phyloP scores from a whole-genome alignment of 2,113 vertebrate species.

The Mionectes macconnelli region DNA sequence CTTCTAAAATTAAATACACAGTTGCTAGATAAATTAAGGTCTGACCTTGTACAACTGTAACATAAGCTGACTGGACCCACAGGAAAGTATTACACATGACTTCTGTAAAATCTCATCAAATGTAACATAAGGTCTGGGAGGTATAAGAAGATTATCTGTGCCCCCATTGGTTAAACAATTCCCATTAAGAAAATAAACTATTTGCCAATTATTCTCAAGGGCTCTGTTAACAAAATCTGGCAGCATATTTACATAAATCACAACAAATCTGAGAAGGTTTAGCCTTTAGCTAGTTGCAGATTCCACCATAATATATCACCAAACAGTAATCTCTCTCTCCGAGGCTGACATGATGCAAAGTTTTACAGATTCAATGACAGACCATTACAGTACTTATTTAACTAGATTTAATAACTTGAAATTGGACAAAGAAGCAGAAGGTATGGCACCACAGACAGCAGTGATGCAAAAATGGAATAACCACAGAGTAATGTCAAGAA shows the following conservation, averaged over 20 bases:
- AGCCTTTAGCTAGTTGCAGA: not conserved
- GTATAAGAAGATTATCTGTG: conserved; percentile 58
- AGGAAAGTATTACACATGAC: conserved; percentile 72
- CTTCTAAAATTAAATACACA: conserved; percentile 81
- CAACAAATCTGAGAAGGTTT: not conserved
- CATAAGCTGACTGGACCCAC: conserved; percentile 52
- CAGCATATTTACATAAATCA: not conserved
- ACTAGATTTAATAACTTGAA: not conserved
- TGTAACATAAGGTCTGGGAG: conserved; percentile 44
- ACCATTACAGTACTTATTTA: not conserved
- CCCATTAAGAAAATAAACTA: conserved; percentile 62
- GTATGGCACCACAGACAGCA: not conserved
- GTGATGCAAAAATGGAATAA: not conserved
- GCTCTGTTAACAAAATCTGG: not conserved
- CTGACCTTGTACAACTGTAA: conserved; percentile 81
- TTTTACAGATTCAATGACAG: not conserved
- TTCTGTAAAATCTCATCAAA: conserved; percentile 73
- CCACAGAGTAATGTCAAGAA: not conserved
- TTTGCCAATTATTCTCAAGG: not conserved
- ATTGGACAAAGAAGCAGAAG: not conserved
- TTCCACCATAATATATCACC: not conserved
- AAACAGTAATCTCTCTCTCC: not conserved
- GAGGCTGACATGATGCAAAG: not conserved
- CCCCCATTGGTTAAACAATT: conserved; percentile 60
- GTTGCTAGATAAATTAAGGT: conserved; percentile 82